Evolutionary conservation across 2,113 vertebrate species (phyloP).

Genomic region (Hippocampus comes): DNA sequence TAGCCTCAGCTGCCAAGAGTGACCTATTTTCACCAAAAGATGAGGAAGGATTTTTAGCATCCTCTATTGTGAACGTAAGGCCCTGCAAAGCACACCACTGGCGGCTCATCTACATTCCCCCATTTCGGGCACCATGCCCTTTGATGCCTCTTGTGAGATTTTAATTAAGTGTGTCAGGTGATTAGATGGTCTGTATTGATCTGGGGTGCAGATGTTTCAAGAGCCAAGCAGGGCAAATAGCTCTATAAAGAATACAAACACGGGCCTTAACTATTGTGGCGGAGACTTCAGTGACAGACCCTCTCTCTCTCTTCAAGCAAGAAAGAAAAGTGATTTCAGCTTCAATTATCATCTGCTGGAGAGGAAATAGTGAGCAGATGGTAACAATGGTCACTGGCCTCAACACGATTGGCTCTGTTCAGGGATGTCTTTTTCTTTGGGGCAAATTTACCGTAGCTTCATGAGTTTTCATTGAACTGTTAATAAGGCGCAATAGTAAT

Average conservation of each 20-base stretch:
- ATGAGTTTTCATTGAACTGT: conserved; percentile 83
- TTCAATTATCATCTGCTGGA: conserved; percentile 83
- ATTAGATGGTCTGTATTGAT: conserved; percentile 79
- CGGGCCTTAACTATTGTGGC: conserved; percentile 76
- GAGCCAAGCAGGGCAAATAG: conserved; percentile 71
- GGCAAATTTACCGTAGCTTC: conserved; percentile 79
- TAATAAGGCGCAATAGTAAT: conserved; percentile 9
- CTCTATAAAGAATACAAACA: conserved; percentile 82
- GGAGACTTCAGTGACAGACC: conserved; percentile 48
- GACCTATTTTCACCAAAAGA: conserved; percentile 76
- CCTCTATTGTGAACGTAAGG: conserved; percentile 72
- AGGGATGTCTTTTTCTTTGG: conserved; percentile 80
- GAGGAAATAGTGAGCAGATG: conserved; percentile 82
- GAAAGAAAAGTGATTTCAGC: conserved; percentile 83
- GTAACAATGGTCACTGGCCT: conserved; percentile 81
- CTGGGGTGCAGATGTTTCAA: conserved; percentile 86
- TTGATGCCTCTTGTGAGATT: conserved; percentile 80
- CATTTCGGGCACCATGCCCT: conserved; percentile 60
- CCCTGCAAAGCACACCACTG: conserved; percentile 72
- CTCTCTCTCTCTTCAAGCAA: conserved; percentile 38
- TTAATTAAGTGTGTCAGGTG: conserved; percentile 93
- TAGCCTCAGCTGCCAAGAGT: conserved; percentile 78
- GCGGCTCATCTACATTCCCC: conserved; percentile 80
- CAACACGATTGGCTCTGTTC: conserved; percentile 77
- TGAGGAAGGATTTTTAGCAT: conserved; percentile 79